phyloP scores from a whole-genome alignment of 2,888 invertebrate genomes.

The Chloromyia formosa region DNA sequence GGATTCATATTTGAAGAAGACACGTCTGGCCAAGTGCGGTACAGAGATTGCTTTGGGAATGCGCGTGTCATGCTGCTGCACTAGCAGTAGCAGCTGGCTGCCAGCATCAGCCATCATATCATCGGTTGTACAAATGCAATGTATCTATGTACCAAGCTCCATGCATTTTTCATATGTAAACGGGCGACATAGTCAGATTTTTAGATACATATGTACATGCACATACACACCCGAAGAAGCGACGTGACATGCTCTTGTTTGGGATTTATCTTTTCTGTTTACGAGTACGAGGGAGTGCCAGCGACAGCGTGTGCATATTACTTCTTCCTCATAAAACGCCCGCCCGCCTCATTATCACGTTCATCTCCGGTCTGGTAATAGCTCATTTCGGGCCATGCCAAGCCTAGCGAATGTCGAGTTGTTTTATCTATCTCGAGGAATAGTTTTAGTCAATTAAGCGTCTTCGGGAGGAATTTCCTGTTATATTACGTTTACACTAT shows the following conservation, averaged over 20 bases:
- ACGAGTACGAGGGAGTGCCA: background rate
- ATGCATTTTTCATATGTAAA: no score
- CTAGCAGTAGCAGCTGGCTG: background rate
- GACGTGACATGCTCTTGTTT: background rate
- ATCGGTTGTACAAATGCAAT: background rate
- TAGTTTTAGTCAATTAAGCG: no score
- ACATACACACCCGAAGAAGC: background rate
- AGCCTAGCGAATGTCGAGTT: no score
- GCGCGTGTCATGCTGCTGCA: background rate
- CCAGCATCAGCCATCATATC: background rate
- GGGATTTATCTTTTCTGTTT: background rate
- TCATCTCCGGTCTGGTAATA: conserved; percentile 19
- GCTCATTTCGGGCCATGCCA: no score
- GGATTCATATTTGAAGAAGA: conserved; percentile 13
- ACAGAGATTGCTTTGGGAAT: background rate
- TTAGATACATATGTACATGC: no score
- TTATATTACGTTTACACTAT: no score
- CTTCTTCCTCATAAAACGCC: background rate
- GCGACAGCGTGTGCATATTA: background rate
- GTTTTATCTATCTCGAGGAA: no score
- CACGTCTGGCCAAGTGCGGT: conserved; percentile 27
- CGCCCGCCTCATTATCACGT: conserved; percentile 14
- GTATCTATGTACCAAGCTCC: no score
- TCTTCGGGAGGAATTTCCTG: no score
- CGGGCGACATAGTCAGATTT: background rate